phyloP scores from a whole-genome alignment of 1,140 invertebrate genomes.

The Wasmannia auropunctata region DNA sequence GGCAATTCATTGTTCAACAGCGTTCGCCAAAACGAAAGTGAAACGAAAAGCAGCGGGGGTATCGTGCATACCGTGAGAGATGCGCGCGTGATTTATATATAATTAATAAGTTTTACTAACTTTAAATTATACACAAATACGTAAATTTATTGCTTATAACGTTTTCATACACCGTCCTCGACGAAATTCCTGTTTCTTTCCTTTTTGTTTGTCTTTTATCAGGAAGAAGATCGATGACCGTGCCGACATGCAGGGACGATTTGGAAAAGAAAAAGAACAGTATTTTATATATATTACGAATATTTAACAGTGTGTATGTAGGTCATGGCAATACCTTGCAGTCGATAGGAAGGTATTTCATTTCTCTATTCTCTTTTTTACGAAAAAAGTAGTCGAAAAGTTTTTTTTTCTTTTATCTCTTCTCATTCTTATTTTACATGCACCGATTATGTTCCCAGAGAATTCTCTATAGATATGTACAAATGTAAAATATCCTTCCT shows the following conservation, averaged over 20 bases:
- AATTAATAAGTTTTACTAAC: conserved; percentile 76
- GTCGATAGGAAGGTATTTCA: conserved; percentile 17
- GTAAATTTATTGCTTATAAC: conserved; percentile 77
- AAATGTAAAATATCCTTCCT: conserved; percentile 67
- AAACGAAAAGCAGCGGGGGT: conserved; percentile 44
- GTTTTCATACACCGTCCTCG: conserved; percentile 72
- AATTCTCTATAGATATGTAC: conserved; percentile 55
- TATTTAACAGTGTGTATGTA: conserved; percentile 18
- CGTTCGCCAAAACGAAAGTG: background rate
- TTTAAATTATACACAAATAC: conserved; percentile 77
- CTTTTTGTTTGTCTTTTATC: conserved; percentile 32
- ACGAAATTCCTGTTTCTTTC: conserved; percentile 68
- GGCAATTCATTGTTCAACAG: conserved; percentile 35
- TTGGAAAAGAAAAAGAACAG: conserved; percentile 65
- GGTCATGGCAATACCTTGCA: conserved; percentile 52
- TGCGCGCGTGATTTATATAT: conserved; percentile 66
- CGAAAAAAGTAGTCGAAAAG: conserved; percentile 60
- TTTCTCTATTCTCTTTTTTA: conserved; percentile 21
- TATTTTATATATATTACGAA: conserved; percentile 33
- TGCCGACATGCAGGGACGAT: conserved; percentile 63
- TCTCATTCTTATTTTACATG: conserved; percentile 9
- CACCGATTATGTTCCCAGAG: conserved; percentile 39
- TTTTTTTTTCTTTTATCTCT: conserved; percentile 17
- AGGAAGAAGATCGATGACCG: conserved; percentile 72
- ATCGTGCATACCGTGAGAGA: conserved; percentile 62